These are phyloP conservation scores for Scaptomyza cyrtandrae DNA, from an alignment of 2,888 invertebrate genomes.

Conservation along the genomic window DNA sequence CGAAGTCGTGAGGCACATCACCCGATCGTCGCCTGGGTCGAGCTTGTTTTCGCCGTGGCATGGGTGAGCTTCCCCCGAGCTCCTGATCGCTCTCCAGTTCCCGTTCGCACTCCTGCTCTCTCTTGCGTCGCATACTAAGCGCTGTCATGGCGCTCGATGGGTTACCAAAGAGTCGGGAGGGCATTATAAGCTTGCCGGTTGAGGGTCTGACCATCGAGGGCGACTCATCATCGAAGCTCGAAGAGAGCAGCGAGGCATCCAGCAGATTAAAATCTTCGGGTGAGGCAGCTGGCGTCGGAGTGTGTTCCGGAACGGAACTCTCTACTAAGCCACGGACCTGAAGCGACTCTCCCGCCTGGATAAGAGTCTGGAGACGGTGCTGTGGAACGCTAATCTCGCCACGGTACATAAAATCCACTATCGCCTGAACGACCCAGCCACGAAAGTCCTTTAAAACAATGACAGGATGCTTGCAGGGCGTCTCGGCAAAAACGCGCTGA, in stretches of 20 bases:
- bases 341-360: constrained; percentile 94
- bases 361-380: constrained; percentile 92
- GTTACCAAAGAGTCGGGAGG: constrained; percentile 82
- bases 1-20: constrained; percentile 85
- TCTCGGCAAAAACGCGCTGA: constrained; percentile 94
- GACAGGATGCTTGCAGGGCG: constrained; percentile 96
- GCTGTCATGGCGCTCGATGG: constrained; percentile 67
- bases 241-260: constrained; percentile 81
- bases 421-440: constrained; percentile 94
- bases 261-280: constrained; percentile 83
- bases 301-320: constrained; percentile 85
- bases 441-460: constrained; percentile 95
- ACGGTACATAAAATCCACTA: constrained; percentile 97
- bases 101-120: constrained; percentile 79
- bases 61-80: constrained; percentile 88
- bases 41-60: constrained; percentile 93
- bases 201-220: constrained; percentile 83
- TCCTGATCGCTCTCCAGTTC: constrained; percentile 82
- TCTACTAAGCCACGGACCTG: constrained; percentile 92
- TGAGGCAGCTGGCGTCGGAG: constrained; percentile 84
- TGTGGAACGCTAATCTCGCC: constrained; percentile 95
- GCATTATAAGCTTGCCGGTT: constrained; percentile 82
- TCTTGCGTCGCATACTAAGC: constrained; percentile 72
- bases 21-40: constrained; percentile 93
- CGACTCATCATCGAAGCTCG: constrained; percentile 85